phyloP scores from a whole-genome alignment of 2,888 invertebrate species.

The Perithous albicinctus region DNA sequence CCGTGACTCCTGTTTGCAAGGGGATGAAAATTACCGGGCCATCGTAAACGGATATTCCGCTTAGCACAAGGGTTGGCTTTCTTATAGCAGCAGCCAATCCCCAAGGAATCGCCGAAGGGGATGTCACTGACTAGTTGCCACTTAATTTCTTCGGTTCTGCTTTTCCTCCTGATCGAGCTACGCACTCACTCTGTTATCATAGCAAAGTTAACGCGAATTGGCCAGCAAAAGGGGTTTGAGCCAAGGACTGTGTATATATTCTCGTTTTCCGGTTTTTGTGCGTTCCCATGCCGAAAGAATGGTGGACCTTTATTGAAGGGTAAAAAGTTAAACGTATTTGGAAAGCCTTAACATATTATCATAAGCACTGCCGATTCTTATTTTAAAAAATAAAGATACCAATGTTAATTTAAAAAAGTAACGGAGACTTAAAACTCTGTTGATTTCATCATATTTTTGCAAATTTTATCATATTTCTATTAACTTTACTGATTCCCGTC shows the following conservation, averaged over 20 bases:
- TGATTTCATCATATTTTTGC: no score
- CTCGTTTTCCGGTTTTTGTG: slow-evolving; percentile 41
- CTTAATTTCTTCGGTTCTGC: slow-evolving; percentile 81
- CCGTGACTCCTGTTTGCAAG: slow-evolving; percentile 57
- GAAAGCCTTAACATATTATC: no score
- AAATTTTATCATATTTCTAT: no score
- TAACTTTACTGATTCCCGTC: no score
- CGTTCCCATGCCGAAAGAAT: slow-evolving; percentile 33
- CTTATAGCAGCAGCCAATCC: slow-evolving; percentile 39
- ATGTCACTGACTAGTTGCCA: slow-evolving; percentile 82
- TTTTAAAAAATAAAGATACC: no score
- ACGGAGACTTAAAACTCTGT: no score
- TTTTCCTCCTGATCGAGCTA: slow-evolving; percentile 58
- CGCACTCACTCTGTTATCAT: slow-evolving; percentile 16
- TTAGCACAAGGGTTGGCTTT: slow-evolving; percentile 73
- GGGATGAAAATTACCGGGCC: slow-evolving; percentile 72
- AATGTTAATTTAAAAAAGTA: no score
- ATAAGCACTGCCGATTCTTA: no score
- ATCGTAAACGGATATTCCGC: slow-evolving; percentile 81
- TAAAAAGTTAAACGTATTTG: background rate
- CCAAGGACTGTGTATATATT: slow-evolving; percentile 44
- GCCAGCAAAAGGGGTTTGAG: slow-evolving; percentile 20
- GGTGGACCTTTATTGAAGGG: background rate
- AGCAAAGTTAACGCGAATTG: slow-evolving; percentile 46
- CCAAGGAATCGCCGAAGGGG: slow-evolving; percentile 67